Base-by-base conservation (phyloP, 2,888 invertebrate species). In the Elegia similella region DNA sequence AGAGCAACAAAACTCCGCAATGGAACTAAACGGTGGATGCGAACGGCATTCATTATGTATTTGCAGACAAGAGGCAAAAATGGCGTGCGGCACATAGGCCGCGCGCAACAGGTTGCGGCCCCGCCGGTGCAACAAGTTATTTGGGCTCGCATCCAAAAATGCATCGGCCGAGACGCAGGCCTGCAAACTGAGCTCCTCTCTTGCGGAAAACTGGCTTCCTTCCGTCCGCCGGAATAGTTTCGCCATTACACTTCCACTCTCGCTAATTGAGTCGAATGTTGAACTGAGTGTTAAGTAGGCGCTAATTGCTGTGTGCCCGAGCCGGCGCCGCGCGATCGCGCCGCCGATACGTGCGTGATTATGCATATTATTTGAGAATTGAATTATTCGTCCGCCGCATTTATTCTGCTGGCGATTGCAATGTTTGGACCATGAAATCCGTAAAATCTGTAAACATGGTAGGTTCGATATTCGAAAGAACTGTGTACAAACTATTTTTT, bases 61-160 rank as follows among this genome's bases (percentile, higher is more conserved):
- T 84, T 86, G 79, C 80, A 75, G 74, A 73, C 75, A 77, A 72
- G 79, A 77, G 74, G 87, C 85, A 89, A 89, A 88, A 89, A 89
- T 88, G 79, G 78, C 78, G 70, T 70, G 65, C 64, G 66, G 62
- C 59, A 53, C 63, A 59, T 52, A 56, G 79, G 78, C 68, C 70
- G 65, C 67, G 65, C 66, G 86, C 90, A 90, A 91, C 90, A 90
- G 88, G 90, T 90, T 71, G 70, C 70, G 62, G 65, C 68, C 83
- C 86, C 75, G 66, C 70, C 67, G 80, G 76, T 84, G 90, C 90
- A 90, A 90, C 90, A 90, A 87, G 90, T 90, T 80, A 80, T 82
- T 82, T 88, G 89, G 90, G 90, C 89, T 82, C 86, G 75, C 82
- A 82, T 89, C 90, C 90, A 91, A 91, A 91, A 91, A 90, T 90